phyloP scores from a whole-genome alignment of 2,888 invertebrate genomes.

The Nycteola revayana region DNA sequence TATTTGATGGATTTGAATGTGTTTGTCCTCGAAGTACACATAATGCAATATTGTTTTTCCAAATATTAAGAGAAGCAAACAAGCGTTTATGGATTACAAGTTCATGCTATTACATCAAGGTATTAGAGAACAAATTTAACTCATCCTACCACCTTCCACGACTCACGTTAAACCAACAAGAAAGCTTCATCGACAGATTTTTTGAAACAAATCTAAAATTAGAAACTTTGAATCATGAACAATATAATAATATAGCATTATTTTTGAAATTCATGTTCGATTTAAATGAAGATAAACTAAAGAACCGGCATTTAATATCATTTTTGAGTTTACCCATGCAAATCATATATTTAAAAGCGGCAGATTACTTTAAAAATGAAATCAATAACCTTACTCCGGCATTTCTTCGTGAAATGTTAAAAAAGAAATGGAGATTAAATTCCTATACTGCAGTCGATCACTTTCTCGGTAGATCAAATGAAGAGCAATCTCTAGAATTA shows the following conservation, averaged over 20 bases:
- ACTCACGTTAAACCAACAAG: constrained; percentile 28
- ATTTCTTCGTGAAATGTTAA: constrained; percentile 30
- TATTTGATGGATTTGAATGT: constrained; percentile 44
- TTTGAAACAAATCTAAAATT: constrained; percentile 39
- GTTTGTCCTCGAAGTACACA: constrained; percentile 37
- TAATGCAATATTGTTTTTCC: constrained; percentile 35
- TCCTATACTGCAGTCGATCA: constrained; percentile 29
- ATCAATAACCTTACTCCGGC: constrained; percentile 30
- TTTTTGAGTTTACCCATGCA: constrained; percentile 38
- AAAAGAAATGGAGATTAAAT: constrained; percentile 29
- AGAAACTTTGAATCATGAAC: constrained; percentile 38
- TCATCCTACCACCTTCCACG: constrained; percentile 30
- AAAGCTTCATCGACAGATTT: constrained; percentile 35
- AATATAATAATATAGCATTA: constrained; percentile 34
- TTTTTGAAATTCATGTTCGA: constrained; percentile 32
- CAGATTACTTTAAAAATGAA: constrained; percentile 36
- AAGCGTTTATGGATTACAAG: constrained; percentile 44
- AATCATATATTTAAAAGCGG: constrained; percentile 30
- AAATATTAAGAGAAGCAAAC: constrained; percentile 22
- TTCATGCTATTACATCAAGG: constrained; percentile 30
- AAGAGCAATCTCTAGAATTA: constrained; percentile 30
- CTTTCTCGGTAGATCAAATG: constrained; percentile 27
- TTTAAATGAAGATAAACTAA: constrained; percentile 7
- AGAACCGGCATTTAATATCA: constrained; percentile 27
- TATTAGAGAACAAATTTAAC: constrained; percentile 32